Percentiles rank a stretch among this genome's conserved stretches.
phyloP scores from a whole-genome alignment of 2,797 vertebrate genomes.

The Lates japonicus region DNA sequence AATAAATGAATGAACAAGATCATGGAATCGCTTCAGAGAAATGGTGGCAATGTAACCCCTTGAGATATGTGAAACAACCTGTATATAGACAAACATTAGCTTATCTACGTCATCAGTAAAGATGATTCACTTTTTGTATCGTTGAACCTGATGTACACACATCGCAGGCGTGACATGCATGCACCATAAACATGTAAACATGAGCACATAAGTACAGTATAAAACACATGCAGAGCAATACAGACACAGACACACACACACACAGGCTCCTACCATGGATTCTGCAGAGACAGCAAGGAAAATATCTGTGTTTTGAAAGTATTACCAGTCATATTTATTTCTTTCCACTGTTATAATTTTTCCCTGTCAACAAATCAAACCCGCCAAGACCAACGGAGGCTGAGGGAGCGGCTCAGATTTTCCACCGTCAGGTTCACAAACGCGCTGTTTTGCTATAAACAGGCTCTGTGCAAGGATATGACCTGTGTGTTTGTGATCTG shows the following conservation, averaged over 20 bases:
- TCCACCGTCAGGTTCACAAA: slow-evolving; percentile 84
- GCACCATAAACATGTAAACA: slow-evolving; percentile 45
- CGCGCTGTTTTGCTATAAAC: slow-evolving; percentile 72
- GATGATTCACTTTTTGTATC: slow-evolving; percentile 73
- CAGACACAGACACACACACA: slow-evolving; percentile 1
- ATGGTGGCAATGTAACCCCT: slow-evolving; percentile 67
- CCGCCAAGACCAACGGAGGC: slow-evolving; percentile 78
- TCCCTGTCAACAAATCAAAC: slow-evolving; percentile 85
- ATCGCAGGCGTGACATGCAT: slow-evolving; percentile 12
- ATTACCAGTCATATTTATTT: slow-evolving; percentile 83
- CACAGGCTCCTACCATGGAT: slow-evolving; percentile 49
- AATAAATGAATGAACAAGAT: slow-evolving; percentile 83
- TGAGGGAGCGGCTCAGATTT: slow-evolving; percentile 79
- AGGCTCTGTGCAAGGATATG: slow-evolving; percentile 75
- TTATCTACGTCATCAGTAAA: slow-evolving; percentile 76
- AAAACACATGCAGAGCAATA: not conserved
- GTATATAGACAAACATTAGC: slow-evolving; percentile 83
- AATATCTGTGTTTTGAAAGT: slow-evolving; percentile 80
- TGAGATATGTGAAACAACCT: slow-evolving; percentile 83
- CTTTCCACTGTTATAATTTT: slow-evolving; percentile 83
- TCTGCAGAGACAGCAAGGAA: slow-evolving; percentile 75
- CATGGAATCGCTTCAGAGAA: slow-evolving; percentile 73
- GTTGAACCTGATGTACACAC: slow-evolving; percentile 44
- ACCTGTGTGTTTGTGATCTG: slow-evolving; percentile 57
- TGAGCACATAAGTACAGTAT: slow-evolving; percentile 1